Base-by-base conservation (phyloP, 2,888 invertebrate species). In the Phalangium opilio region DNA sequence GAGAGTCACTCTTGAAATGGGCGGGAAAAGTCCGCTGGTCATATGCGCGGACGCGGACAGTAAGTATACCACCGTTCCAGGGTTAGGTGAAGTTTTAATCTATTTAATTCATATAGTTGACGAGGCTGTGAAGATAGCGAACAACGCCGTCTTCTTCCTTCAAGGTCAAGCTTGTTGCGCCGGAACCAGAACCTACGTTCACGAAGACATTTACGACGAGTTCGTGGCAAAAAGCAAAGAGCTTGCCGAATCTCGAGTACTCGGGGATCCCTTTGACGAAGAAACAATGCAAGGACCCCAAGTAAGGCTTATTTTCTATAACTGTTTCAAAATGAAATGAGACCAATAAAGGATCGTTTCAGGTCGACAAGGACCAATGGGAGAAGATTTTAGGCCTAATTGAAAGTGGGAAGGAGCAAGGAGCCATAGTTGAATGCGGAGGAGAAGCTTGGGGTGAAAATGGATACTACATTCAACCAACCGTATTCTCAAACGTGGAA, bases 21-120 rank as follows among this genome's bases (percentile, higher is more conserved):
- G 89, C 35, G 90, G 90, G 50, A 90, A 90, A 65, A 83, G 83
- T 63, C 87, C 89, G 0, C 68, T 85, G 17, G 81, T 90, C 15
- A 73, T 90, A 12, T 84, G 83, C 61, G 77, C 59, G 15, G 85
- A 86, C 40, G 75, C 84, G 63, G 68, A 84, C 20, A 21, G 42
- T 42, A 18, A 19, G 39, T 14, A 34, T 34, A n/a, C n/a, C n/a
- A n/a, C n/a, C n/a, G n/a, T n/a, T n/a, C n/a, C n/a, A n/a, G n/a
- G n/a, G n/a, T n/a, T n/a, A n/a, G n/a, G n/a, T n/a, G n/a, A n/a
- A n/a, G n/a, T n/a, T n/a, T n/a, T n/a, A n/a, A n/a, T n/a, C n/a
- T n/a, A n/a, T 39, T 10, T 18, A 18, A 3, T 18, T 39, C 14
- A 10, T 36, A 17, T 2, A 36, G 38, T 48, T 64, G 64, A 34